These are phyloP conservation scores for Nemotelus nigrinus DNA, from an alignment of 2,888 invertebrate genomes.

Conservation along the genomic window DNA sequence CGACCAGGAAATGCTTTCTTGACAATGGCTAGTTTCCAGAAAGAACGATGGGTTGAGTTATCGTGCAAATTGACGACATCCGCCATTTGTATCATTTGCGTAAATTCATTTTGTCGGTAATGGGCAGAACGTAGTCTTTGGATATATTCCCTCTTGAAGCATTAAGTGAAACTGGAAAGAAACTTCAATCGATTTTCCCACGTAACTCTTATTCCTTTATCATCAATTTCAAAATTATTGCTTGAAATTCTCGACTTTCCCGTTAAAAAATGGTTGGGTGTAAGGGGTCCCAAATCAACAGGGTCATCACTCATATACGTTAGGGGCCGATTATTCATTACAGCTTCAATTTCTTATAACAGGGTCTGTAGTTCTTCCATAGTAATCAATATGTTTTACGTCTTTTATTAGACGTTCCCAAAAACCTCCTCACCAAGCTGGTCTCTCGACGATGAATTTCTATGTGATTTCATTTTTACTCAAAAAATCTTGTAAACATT, in stretches of 20 bases:
- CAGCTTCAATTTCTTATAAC: neutral
- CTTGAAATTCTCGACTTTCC: neutral
- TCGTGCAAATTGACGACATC: too few species aligned
- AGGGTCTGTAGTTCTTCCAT: neutral
- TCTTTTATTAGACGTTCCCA: too few species aligned
- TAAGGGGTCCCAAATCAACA: conserved; percentile 39
- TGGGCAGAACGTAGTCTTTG: neutral
- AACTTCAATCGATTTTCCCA: neutral
- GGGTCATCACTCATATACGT: conserved; percentile 30
- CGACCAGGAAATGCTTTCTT: neutral
- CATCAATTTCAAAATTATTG: too few species aligned
- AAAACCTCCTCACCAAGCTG: too few species aligned
- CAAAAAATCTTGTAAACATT: too few species aligned
- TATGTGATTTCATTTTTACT: too few species aligned
- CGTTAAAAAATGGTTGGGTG: neutral
- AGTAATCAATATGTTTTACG: neutral
- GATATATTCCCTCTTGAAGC: neutral
- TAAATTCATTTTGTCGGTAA: too few species aligned
- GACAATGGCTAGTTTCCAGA: too few species aligned
- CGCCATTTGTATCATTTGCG: too few species aligned
- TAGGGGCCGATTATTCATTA: neutral
- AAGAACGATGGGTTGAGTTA: too few species aligned
- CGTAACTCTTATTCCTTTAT: neutral
- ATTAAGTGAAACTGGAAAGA: neutral
- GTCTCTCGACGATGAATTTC: too few species aligned